Evolutionary conservation across 2,888 invertebrate genomes (phyloP), one percentile per base, ranked within the genome.

Genomic region (Ypsolopha sequella): DNA sequence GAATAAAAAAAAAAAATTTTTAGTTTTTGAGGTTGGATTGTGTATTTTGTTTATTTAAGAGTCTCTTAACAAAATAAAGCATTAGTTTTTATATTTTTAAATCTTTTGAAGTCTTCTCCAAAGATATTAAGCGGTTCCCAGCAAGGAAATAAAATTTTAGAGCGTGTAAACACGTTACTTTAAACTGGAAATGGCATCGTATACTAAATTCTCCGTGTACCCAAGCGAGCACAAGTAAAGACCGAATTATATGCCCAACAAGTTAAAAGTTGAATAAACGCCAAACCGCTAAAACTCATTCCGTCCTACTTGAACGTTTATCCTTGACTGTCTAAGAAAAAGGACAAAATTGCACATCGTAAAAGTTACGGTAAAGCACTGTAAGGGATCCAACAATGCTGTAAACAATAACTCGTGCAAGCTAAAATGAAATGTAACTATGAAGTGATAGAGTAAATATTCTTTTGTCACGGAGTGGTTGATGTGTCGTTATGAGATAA

Each of bases 281-380:
- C 66, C 68, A 68, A 68, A 72, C 71, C 63, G 66, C 68, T 72
- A 68, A 73, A 81, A 80, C 73, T 80, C 69, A 66, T 70, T 73
- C 75, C 65, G 68, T 85, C 80, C 73, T 64, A 66, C 76, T 84
- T 76, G 66, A 68, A 68, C 77, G 65, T 78, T 76, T 71, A 76
- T 76, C 70, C 78, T 68, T 64, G 65, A 71, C 68, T 70, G 68
- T 70, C 71, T 62, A 63, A 65, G 76, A 79, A 85, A 81, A 82
- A 82, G 76, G 79, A 80, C 78, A 76, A 24, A 24, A 81, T 74
- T 70, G 74, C 65, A 68, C 58, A 59, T 66, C 63, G 68, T 73
- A 71, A 76, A 79, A 73, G 70, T 70, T 65, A 65, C 60, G 58
- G 59, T 36, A 47, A 43, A 55, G 48, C 38, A 45, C 48, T 47